phyloP scores from a whole-genome alignment of 2,797 vertebrate species.

The Todus mexicanus region DNA sequence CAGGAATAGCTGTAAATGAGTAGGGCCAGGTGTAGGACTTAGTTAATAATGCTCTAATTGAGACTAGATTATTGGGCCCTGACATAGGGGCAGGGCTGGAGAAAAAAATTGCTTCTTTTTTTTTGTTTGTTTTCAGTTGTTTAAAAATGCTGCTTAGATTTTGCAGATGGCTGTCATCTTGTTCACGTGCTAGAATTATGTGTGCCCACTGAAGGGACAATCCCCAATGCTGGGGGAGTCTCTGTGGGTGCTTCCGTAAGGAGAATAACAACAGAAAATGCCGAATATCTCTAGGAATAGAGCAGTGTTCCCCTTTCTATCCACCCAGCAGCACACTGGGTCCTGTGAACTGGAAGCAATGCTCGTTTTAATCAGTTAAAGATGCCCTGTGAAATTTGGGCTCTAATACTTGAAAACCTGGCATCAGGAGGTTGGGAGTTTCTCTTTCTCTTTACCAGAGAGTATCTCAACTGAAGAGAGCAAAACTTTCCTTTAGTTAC shows the following conservation, averaged over 20 bases:
- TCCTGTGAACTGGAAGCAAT: not conserved
- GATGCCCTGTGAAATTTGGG: not conserved
- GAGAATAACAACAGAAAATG: not conserved
- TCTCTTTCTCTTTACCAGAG: not conserved
- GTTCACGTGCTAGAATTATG: not conserved
- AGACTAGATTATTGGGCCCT: not conserved
- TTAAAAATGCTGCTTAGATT: not conserved
- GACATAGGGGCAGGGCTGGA: not conserved
- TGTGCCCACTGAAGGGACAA: not conserved
- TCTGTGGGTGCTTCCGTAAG: not conserved
- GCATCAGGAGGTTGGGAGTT: not conserved
- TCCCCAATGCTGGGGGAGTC: not conserved
- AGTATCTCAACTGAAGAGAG: not conserved
- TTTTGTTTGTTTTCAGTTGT: not conserved
- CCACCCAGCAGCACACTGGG: not conserved
- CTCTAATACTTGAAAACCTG: not conserved
- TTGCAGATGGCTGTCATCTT: not conserved
- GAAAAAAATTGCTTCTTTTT: not conserved
- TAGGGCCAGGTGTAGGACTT: conserved; percentile 7
- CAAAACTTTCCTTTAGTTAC: not conserved
- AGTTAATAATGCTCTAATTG: conserved; percentile 21
- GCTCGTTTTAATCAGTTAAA: not conserved
- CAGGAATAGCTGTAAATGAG: conserved; percentile 32
- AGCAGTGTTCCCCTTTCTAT: not conserved
- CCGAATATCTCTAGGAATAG: not conserved